Evolutionary conservation across 2,113 vertebrate species (phyloP).

Genomic region (Osmerus eperlanus): DNA sequence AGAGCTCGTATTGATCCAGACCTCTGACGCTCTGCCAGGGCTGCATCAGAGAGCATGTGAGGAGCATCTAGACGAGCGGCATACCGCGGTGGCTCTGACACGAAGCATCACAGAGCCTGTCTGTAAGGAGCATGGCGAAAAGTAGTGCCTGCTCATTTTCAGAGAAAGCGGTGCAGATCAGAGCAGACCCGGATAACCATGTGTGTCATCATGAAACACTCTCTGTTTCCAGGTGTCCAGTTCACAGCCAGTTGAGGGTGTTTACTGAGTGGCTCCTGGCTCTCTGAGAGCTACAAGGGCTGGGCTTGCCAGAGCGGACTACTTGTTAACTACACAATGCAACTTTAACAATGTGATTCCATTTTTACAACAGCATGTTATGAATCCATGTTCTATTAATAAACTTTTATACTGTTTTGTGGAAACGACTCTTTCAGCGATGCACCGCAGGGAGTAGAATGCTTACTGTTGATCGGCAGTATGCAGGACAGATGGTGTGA

Average conservation of each 20-base stretch:
- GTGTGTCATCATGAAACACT: constrained; percentile 26
- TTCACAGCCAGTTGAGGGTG: constrained; percentile 32
- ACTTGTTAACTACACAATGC: too few species aligned
- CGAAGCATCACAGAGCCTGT: constrained; percentile 3
- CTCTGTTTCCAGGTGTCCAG: constrained; percentile 13
- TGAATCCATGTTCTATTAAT: too few species aligned
- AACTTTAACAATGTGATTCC: too few species aligned
- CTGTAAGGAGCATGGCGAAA: constrained; percentile 7
- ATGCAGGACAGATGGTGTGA: constrained; percentile 17
- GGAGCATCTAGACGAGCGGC: background rate
- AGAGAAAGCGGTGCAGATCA: constrained; percentile 9
- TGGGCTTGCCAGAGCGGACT: too few species aligned
- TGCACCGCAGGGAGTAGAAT: too few species aligned
- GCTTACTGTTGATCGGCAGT: background rate
- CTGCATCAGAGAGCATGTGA: background rate
- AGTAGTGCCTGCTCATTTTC: constrained; percentile 14
- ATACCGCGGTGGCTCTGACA: background rate
- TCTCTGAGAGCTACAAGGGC: background rate
- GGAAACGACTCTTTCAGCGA: too few species aligned
- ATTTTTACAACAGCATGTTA: too few species aligned
- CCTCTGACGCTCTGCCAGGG: background rate
- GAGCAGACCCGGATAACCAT: constrained; percentile 1
- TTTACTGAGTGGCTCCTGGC: constrained; percentile 3
- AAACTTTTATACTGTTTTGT: too few species aligned
- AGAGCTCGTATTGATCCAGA: background rate